Conservation (phyloP, 1,140 invertebrate genomes). For the Acromyrmex heyeri region DNA sequence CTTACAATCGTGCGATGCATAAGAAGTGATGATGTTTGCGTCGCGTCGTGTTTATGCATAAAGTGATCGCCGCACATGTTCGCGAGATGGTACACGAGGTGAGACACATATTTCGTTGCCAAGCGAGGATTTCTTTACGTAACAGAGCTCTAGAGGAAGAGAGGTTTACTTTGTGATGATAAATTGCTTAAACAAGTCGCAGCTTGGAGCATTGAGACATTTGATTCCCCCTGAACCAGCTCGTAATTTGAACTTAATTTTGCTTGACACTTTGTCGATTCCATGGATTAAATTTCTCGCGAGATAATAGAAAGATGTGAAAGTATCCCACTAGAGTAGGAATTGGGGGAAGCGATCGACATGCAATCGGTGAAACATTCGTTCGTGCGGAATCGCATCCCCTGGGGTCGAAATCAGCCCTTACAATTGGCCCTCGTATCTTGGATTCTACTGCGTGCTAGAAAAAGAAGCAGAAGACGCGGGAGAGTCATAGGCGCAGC, state of each 20-base stretch:
- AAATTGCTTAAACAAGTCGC: background rate
- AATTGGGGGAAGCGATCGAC: background rate
- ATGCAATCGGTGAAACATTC: background rate
- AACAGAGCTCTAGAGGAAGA: background rate
- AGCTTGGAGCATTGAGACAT: background rate
- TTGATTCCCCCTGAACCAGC: background rate
- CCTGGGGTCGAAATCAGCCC: background rate
- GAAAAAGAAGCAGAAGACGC: constrained; percentile 45
- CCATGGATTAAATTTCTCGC: constrained; percentile 11
- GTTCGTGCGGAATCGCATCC: background rate
- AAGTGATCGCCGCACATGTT: constrained; percentile 30
- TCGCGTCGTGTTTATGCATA: constrained; percentile 17
- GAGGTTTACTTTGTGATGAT: background rate
- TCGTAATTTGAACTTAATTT: background rate
- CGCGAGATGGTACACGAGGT: background rate
- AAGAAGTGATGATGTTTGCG: background rate
- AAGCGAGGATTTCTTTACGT: constrained; percentile 30
- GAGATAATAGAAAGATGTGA: background rate
- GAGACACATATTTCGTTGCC: background rate
- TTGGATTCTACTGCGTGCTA: constrained; percentile 11
- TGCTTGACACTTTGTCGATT: background rate
- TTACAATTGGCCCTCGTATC: background rate
- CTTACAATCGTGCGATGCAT: background rate
- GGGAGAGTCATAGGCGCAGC: constrained; percentile 38
- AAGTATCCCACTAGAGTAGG: background rate